Evolutionary conservation across 2,888 invertebrate genomes (phyloP), one percentile per base, ranked within the genome.

Genomic region (Eupithecia inturbata): DNA sequence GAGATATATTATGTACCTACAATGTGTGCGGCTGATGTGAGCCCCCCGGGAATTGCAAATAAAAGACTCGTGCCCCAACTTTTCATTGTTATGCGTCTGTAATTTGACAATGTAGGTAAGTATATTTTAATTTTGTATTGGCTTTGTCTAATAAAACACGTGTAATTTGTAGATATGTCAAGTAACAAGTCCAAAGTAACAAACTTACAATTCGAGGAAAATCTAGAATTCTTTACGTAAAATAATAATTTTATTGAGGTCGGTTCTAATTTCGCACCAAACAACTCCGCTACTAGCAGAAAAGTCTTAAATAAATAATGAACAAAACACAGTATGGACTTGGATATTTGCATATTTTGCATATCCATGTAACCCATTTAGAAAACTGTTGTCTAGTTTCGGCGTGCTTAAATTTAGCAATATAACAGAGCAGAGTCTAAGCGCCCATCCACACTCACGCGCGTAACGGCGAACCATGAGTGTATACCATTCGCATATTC

Each of bases 61-160:
- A 79, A 36, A 70, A 80, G 78, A 78, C 81, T 79, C 79, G 79
- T 78, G 79, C 31, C n/a, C 36, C 64, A 53, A 81, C 78, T 79
- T 79, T 76, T 68, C 68, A 76, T 82, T 77, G 26, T 64, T 39
- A 73, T 78, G 77, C 49, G 10, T 80, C 73, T 70, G 74, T 77
- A 78, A 80, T 64, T 64, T 64, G 39, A 63, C 63, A 31, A 39
- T 22, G n/a, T 64, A n/a, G n/a, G n/a, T n/a, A n/a, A n/a, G n/a
- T n/a, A 36, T 22, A 36, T 64, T 36, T 36, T 12, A 36, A 63
- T 64, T 36, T 0, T 64, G 36, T 10, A 19, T 10, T 63, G 63
- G 9, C n/a, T 33, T 63, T 19, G 9, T 10, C 6, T 31, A 19
- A n/a, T 22, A 22, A 53, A 10, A 22, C 10, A 22, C n/a, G 3